phyloP scores from a whole-genome alignment of 1,140 invertebrate genomes.

The Pseudobourletiella spinata region DNA sequence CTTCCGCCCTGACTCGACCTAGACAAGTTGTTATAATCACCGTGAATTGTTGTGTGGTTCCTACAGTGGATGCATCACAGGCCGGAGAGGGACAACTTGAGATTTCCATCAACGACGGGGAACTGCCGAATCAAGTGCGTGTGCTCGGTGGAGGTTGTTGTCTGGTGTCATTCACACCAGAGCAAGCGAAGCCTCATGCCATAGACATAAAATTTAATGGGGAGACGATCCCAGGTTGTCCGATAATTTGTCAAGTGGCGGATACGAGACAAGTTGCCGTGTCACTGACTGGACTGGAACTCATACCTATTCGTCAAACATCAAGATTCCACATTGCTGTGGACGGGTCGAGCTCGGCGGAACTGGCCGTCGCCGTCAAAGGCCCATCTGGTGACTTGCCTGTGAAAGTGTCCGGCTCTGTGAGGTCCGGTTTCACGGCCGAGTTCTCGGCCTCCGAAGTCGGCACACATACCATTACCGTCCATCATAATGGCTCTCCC shows the following conservation, averaged over 20 bases:
- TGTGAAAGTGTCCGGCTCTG: conserved; percentile 34
- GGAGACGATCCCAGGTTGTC: conserved; percentile 83
- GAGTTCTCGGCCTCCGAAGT: conserved; percentile 85
- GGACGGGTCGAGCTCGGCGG: conserved; percentile 69
- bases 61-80: conserved; percentile 84
- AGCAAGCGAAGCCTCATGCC: conserved; percentile 77
- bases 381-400: conserved; percentile 43
- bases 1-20: too few relatives aligned
- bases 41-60: too few relatives aligned
- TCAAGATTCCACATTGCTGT: conserved; percentile 83
- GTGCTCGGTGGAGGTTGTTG: conserved; percentile 88
- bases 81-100: conserved; percentile 94
- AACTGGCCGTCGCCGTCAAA: conserved; percentile 76
- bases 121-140: conserved; percentile 95
- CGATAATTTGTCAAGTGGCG: conserved; percentile 73
- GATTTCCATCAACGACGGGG: conserved; percentile 95
- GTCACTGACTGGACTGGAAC: conserved; percentile 67
- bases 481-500: conserved; percentile 82
- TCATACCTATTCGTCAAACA: conserved; percentile 76
- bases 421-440: conserved; percentile 60
- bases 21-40: too few relatives aligned
- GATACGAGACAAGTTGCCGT: conserved; percentile 69
- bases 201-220: conserved; percentile 98
- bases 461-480: conserved; percentile 77
- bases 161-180: conserved; percentile 90